phyloP scores from a whole-genome alignment of 2,888 invertebrate genomes.

The Meghimatium bilineatum region DNA sequence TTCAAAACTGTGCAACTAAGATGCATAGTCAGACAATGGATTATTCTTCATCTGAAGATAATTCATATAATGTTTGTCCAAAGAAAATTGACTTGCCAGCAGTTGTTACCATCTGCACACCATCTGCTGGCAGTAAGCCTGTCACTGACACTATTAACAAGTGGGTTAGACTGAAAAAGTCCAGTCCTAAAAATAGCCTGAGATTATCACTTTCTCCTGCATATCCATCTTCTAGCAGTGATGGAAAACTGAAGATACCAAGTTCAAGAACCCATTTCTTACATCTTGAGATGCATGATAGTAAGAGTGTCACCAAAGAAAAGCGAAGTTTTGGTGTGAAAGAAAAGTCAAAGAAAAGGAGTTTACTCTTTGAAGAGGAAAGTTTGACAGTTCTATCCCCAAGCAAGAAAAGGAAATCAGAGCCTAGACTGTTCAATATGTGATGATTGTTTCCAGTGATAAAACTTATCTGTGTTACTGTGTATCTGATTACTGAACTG shows the following conservation, averaged over 20 bases:
- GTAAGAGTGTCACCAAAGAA: not conserved
- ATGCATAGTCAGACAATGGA: not conserved
- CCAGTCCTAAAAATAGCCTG: constrained; percentile 31
- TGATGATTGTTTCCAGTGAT: not conserved
- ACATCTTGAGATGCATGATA: not conserved
- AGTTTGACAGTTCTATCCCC: not conserved
- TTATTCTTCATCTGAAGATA: not conserved
- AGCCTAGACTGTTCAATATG: not conserved
- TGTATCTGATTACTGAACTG: too few species aligned
- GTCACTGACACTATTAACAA: constrained; percentile 64
- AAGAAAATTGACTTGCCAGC: not conserved
- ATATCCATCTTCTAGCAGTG: constrained; percentile 16
- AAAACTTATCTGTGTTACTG: not conserved
- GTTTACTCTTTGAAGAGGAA: not conserved
- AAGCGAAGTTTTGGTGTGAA: not conserved
- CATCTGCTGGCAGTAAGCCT: constrained; percentile 56
- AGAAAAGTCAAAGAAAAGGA: constrained; percentile 24
- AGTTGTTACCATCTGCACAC: constrained; percentile 46
- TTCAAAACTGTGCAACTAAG: not conserved
- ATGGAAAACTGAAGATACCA: not conserved
- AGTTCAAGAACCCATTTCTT: not conserved
- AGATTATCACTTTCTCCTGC: constrained; percentile 5
- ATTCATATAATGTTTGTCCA: not conserved
- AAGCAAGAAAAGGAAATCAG: constrained; percentile 22
- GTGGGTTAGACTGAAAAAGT: constrained; percentile 60